phyloP scores from a whole-genome alignment of 2,797 vertebrate genomes.

The Tenualosa ilisha region DNA sequence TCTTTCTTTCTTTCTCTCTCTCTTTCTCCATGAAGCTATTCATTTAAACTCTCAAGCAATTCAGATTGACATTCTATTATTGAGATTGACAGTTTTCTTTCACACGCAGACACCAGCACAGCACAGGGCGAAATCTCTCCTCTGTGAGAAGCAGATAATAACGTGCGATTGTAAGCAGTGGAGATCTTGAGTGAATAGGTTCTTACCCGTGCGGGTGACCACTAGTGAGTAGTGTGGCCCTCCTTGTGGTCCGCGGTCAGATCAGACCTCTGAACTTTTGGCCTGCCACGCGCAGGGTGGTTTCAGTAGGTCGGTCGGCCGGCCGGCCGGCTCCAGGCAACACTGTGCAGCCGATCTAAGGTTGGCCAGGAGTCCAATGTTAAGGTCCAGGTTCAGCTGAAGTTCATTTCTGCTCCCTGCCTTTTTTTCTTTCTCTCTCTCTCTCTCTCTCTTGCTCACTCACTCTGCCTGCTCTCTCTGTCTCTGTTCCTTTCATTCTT shows the following conservation, averaged over 20 bases:
- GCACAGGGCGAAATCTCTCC: neutral
- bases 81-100: neutral
- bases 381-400: slow-evolving; percentile 75
- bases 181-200: neutral
- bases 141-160: neutral
- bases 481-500: neutral
- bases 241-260: neutral
- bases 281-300: neutral
- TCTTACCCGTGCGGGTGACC: neutral
- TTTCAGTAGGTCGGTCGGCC: too few species aligned
- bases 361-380: slow-evolving; percentile 62
- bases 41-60: neutral
- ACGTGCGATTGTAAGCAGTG: neutral
- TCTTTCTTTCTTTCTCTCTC: neutral
- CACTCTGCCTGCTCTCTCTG: neutral
- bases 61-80: neutral
- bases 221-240: neutral
- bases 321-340: neutral
- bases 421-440: neutral
- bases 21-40: neutral
- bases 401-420: slow-evolving; percentile 70
- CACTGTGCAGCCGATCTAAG: neutral
- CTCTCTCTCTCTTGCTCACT: neutral
- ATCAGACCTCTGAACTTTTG: neutral
- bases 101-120: neutral